Evolutionary conservation across 2,797 vertebrate genomes (phyloP), one percentile per base, ranked within the genome.

Genomic region (Graptemys geographica): DNA sequence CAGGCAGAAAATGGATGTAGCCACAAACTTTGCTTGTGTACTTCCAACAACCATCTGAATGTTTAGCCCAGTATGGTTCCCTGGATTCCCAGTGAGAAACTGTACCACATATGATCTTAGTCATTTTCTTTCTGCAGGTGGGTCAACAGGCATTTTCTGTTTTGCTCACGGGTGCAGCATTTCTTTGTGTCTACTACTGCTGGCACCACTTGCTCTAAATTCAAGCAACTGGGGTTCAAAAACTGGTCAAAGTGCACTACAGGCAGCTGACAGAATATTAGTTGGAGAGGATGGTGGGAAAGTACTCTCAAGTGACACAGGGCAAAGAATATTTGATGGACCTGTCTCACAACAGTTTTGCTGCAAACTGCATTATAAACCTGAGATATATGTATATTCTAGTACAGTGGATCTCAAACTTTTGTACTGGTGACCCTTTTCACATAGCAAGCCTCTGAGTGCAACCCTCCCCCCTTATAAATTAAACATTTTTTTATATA

Each of bases 181-280:
- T 18, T 84, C 19, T 53, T 56, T 53, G 56, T 41, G 25, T 52
- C 47, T 37, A n/a, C 10, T 69, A n/a, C 47, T 84, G 41, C 37
- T 88, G 41, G 33, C 15, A 56, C 8, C n/a, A 41, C 37, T 72
- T 84, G n/a, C 59, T 84, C 13, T 16, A 78, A 37, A 19, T 84
- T 86, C 59, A 86, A 8, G 6, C 65, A 84, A 9, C 19, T 15
- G 83, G 33, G 78, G 4, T 72, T 37, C 69, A 78, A 92, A 93
- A 82, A 4, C 11, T 28, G 3, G 6, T 0, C 79, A 31, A 88
- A 90, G 80, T 92, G 44, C 0, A 0, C n/a, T 8, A 5, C 28
- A 41, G 31, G 41, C 27, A 76, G 72, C 13, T n/a, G 55, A n/a
- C 19, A 86, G 31, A 59, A 59, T 49, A 28, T 15, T 21, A 31